Percentiles rank a stretch among this genome's conserved stretches.
Conservation (phyloP, 2,113 vertebrate species). For the Sula dactylatra region DNA sequence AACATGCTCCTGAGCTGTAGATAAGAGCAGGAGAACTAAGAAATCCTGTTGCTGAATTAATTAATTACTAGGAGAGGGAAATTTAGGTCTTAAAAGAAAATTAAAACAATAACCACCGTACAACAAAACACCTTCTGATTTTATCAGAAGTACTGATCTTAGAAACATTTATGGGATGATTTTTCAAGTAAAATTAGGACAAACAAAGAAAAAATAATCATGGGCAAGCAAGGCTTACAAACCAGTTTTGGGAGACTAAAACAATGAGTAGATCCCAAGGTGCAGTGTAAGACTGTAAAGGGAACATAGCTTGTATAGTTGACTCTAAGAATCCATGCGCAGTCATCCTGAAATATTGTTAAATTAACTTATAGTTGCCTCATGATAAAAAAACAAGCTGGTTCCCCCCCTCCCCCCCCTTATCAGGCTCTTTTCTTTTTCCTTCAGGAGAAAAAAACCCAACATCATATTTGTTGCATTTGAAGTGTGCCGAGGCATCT, state of each 20-base stretch:
- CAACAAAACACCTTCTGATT: background rate
- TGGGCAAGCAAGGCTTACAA: background rate
- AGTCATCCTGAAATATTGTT: constrained; percentile 21
- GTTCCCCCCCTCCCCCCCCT: too few relatives aligned
- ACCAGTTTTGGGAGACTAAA: background rate
- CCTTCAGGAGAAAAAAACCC: background rate
- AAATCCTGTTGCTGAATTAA: background rate
- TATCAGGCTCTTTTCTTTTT: background rate
- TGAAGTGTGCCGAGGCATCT: background rate
- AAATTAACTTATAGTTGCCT: constrained; percentile 10
- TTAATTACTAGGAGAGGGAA: background rate
- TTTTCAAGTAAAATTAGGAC: background rate
- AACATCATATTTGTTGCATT: background rate
- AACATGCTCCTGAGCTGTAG: background rate
- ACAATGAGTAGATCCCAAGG: background rate
- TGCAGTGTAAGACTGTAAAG: background rate
- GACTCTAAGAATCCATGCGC: background rate
- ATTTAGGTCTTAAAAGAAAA: background rate
- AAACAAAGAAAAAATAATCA: background rate
- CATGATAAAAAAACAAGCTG: constrained; percentile 3
- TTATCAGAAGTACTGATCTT: background rate
- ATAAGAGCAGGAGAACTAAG: background rate
- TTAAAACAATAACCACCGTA: background rate
- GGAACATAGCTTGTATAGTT: background rate
- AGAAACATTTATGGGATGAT: background rate